A percentile compares a stretch with the other conserved stretches of the same genome.
Conservation (phyloP, 1,140 invertebrate species). For the Acromyrmex echinatior region DNA sequence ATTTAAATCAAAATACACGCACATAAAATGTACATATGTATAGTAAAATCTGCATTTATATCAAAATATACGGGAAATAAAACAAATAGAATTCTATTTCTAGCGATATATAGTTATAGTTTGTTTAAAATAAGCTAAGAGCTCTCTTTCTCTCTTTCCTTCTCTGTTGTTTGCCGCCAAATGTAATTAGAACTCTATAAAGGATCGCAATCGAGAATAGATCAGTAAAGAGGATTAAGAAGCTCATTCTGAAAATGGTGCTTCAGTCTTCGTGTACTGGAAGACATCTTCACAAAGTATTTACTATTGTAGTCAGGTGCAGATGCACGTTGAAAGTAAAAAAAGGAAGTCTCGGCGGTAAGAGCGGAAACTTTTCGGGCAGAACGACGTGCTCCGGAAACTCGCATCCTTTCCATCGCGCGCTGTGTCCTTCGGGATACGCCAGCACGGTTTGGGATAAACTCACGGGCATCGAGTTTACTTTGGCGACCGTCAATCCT, state of each 20-base stretch:
- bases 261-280: constrained; percentile 23
- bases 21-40: neutral
- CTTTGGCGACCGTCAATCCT: constrained; percentile 66
- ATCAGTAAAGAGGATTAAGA: constrained; percentile 5
- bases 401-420: constrained; percentile 48
- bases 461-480: constrained; percentile 62
- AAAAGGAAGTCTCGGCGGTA: constrained; percentile 29
- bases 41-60: neutral
- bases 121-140: neutral
- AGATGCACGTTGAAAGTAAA: constrained; percentile 49
- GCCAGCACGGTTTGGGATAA: constrained; percentile 24
- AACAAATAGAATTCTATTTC: neutral
- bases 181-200: neutral
- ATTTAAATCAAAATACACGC: neutral
- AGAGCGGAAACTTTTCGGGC: constrained; percentile 57
- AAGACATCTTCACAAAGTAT: constrained; percentile 31
- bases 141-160: neutral
- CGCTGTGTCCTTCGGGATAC: constrained; percentile 33
- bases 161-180: neutral
- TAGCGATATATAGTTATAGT: neutral
- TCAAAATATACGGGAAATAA: neutral
- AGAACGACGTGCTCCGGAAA: constrained; percentile 57
- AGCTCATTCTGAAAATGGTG: neutral
- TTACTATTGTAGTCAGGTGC: constrained; percentile 57
- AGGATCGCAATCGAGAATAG: neutral